Conservation (phyloP, 2,113 vertebrate species). For the Grus americana region DNA sequence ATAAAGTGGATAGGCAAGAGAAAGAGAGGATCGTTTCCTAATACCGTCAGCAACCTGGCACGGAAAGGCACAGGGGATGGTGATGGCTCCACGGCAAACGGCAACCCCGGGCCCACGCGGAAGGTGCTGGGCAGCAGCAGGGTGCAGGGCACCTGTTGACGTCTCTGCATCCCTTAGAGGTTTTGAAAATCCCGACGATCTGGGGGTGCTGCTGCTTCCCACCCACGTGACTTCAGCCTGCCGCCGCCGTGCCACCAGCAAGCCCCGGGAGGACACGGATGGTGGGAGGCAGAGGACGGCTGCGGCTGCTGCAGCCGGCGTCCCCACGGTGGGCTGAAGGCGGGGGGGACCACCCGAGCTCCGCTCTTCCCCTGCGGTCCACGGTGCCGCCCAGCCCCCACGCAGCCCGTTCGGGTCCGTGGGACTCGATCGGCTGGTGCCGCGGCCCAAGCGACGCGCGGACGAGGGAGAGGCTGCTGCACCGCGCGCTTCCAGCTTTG, state of each 20-base stretch:
- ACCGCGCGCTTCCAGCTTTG: not conserved
- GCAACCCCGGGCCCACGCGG: accelerated
- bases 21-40: not conserved
- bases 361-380: not conserved
- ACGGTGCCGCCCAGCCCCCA: accelerated
- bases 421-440: too few species aligned
- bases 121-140: not conserved
- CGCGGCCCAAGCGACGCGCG: accelerated
- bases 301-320: not conserved
- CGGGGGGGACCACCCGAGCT: too few species aligned
- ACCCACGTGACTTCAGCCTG: not conserved
- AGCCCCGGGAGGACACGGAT: accelerated
- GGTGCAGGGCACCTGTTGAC: not conserved
- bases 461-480: too few species aligned
- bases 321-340: not conserved
- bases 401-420: accelerated
- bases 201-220: not conserved
- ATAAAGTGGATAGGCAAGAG: not conserved
- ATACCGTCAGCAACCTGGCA: not conserved
- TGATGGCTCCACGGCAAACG: not conserved
- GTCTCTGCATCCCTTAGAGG: not conserved
- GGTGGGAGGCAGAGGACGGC: not conserved
- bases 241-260: not conserved
- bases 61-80: accelerated
- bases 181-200: not conserved